Evolutionary conservation across 2,888 invertebrate species (phyloP).

Genomic region (Diarsia mendica): DNA sequence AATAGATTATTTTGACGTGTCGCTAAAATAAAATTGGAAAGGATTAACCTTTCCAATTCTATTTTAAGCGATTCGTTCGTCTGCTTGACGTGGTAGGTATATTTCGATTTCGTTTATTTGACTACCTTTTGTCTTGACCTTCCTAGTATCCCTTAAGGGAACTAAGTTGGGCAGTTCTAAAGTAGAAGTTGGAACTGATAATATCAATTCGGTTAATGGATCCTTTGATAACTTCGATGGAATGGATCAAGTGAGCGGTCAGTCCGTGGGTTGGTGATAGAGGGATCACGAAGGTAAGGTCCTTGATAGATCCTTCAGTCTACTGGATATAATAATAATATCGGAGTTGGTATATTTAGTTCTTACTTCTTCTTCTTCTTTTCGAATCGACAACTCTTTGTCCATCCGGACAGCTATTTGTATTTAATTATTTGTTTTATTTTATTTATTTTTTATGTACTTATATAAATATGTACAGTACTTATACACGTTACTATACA

Average conservation of each 20-base stretch:
- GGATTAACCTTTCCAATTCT: not conserved
- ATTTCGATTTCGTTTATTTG: slow-evolving; percentile 8
- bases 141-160: not conserved
- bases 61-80: not conserved
- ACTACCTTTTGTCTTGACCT: not conserved
- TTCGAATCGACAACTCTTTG: no score
- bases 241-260: not conserved
- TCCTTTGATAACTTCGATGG: not conserved
- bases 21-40: slow-evolving; percentile 4
- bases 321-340: no score
- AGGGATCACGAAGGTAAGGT: not conserved
- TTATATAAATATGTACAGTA: no score
- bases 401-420: no score
- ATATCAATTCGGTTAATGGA: not conserved
- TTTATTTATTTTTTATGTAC: no score
- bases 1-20: not conserved
- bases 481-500: no score
- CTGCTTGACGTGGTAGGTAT: not conserved
- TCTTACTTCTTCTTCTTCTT: no score
- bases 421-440: no score
- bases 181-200: slow-evolving; percentile 24
- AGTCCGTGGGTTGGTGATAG: not conserved
- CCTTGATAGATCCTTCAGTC: not conserved
- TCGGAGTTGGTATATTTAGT: not conserved
- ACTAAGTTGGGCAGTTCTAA: slow-evolving; percentile 15